Evolutionary conservation across 2,888 invertebrate genomes (phyloP), one percentile per base, ranked within the genome.

Genomic region (Lottia scabra): DNA sequence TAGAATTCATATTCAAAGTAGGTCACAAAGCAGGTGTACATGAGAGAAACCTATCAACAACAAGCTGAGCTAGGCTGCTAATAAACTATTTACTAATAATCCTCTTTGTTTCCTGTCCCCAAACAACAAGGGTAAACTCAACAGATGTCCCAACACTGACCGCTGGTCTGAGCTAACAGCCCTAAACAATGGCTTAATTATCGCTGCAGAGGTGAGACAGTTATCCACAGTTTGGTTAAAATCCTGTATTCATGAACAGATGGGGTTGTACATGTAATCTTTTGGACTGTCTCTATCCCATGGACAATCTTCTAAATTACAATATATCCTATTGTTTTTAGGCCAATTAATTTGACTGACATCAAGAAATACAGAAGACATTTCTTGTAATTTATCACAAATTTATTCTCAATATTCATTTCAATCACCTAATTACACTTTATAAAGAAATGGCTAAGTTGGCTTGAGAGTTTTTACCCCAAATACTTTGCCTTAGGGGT

Each of bases 21-120:
- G 56, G 56, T 56, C 56, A 56, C 19, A 56, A 56, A 56, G 56
- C 56, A 56, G 56, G 56, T 56, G 56, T 23, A 56, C 38, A 38
- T 2, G 38, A 38, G 5, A 38, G 38, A 38, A 38, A 38, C 23
- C 19, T 19, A 56, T 56, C n/a, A 56, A 56, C 23, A 56, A 23
- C 19, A 23, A 56, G 56, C 19, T 56, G 13, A 56, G 56, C 19
- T 56, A 23, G 56, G 23, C 56, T 23, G 56, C 16, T 56, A 56
- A 23, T 56, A 56, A 23, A 23, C 19, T 56, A 23, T 56, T 56
- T 56, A 56, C 56, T 19, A 23, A 23, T 10, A 56, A 56, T 56
- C 56, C 23, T 23, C 56, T 56, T 56, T 56, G 56, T 56, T 56
- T 56, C 56, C 19, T 23, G 23, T 56, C 23, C 19, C 56, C 56